A percentile compares a stretch with the other conserved stretches of the same genome.
Conservation (phyloP, 1,140 invertebrate species). For the Ceratina japonica region DNA sequence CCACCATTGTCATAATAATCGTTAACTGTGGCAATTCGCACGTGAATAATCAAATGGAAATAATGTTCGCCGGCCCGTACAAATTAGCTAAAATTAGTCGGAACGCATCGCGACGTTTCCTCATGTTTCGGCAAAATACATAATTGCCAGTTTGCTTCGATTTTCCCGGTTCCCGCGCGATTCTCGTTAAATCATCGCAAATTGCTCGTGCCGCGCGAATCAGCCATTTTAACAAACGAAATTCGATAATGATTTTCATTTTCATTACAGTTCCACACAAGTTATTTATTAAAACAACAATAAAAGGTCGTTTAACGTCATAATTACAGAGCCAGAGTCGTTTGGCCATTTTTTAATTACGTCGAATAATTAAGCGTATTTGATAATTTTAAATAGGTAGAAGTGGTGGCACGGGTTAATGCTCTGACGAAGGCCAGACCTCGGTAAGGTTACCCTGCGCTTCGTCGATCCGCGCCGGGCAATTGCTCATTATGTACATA, state of each 20-base stretch:
- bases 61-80: conserved; percentile 5
- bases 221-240: no score
- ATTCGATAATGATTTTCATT: no score
- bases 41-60: background rate
- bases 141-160: background rate
- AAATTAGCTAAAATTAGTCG: conserved; percentile 34
- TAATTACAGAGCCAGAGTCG: no score
- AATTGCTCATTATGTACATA: conserved; percentile 59
- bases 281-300: no score
- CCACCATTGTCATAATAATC: background rate
- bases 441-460: background rate
- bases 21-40: background rate
- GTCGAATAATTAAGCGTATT: no score
- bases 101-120: conserved; percentile 2
- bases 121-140: background rate
- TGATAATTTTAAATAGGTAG: no score
- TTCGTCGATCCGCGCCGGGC: conserved; percentile 17
- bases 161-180: background rate
- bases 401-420: background rate
- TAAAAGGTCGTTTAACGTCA: no score
- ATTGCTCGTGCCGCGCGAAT: background rate
- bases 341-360: no score
- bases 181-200: background rate
- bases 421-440: background rate
- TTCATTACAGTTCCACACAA: no score